Percentiles rank a stretch among this genome's conserved stretches.
phyloP scores from a whole-genome alignment of 1,140 invertebrate genomes.

The Plodia interpunctella region DNA sequence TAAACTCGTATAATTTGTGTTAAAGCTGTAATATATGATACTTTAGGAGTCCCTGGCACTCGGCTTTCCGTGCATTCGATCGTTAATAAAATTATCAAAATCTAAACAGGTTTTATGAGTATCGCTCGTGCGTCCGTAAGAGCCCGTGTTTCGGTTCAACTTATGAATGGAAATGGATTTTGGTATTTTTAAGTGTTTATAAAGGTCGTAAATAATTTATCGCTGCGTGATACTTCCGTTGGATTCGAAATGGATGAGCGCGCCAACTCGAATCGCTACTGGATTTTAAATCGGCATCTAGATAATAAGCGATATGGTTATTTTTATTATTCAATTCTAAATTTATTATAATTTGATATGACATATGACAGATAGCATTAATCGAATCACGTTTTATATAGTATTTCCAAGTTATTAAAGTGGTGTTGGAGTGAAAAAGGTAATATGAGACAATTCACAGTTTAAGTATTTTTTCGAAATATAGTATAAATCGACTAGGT shows the following conservation, averaged over 20 bases:
- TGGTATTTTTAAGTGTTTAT: constrained; percentile 71
- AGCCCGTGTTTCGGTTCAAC: constrained; percentile 45
- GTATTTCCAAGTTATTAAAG: neutral
- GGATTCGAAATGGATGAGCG: constrained; percentile 56
- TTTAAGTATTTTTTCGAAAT: neutral
- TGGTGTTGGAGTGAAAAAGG: too few relatives aligned
- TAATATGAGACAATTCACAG: too few relatives aligned
- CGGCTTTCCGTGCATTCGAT: constrained; percentile 59
- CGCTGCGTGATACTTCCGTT: constrained; percentile 71
- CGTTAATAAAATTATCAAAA: constrained; percentile 77
- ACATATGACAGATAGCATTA: constrained; percentile 28
- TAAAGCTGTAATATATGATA: constrained; percentile 75
- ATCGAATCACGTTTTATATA: constrained; percentile 15
- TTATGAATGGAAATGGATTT: constrained; percentile 76
- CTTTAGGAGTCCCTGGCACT: constrained; percentile 57
- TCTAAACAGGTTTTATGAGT: constrained; percentile 72
- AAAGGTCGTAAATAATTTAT: constrained; percentile 71
- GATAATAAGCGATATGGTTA: constrained; percentile 25
- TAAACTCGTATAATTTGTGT: constrained; percentile 76
- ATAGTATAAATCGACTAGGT: neutral
- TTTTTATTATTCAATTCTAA: constrained; percentile 38
- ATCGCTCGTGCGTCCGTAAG: constrained; percentile 53
- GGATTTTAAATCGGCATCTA: constrained; percentile 47
- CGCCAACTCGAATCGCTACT: constrained; percentile 53
- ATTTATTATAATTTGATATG: constrained; percentile 33